Base-by-base conservation (phyloP, 2,113 vertebrate species). In the Caranx ignobilis region DNA sequence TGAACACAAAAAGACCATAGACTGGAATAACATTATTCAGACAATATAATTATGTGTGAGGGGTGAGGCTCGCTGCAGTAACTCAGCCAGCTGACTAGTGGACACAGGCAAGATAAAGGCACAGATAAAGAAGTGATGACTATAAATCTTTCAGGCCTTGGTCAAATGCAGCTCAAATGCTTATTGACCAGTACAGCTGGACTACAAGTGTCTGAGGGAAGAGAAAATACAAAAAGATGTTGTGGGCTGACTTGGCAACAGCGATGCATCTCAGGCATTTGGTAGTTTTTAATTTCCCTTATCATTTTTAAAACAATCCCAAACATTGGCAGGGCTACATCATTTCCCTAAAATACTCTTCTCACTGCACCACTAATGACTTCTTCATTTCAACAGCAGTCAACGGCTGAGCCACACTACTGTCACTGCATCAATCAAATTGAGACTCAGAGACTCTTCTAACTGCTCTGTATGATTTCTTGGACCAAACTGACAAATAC, bases 151-250 rank as follows among this genome's bases (percentile, higher is more conserved):
- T 10, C 39, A 41, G 39, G 2, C 39, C 39, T 41, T 1, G 1
- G 8, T 81, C 26, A 70, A 79, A 69, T 32, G 47, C 26, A 34
- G 21, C 26, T 64, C 74, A 59, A 55, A 45, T 39, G 60, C 54
- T 50, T 31, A 67, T 80, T 59, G 80, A 15, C 8, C 62, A 61
- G 43, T 18, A 26, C 26, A 52, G 31, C 45, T 57, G 80, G 55
- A 68, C 31, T 47, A 16, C 26, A 69, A 26, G 1, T 47, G 10
- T 70, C 15, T 61, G 61, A n/a, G 32, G 45, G n/a, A 63, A 77
- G 35, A 71, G 12, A 7, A 61, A 11, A 66, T 50, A 47, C 4
- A 2, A 26, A n/a, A 18, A 60, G 26, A 11, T 52, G 16, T 54
- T 69, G 5, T 5, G 50, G 21, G 15, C 32, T 18, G 2, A 61